Base-by-base conservation (phyloP, 2,888 invertebrate genomes). In the Andrena minutula region DNA sequence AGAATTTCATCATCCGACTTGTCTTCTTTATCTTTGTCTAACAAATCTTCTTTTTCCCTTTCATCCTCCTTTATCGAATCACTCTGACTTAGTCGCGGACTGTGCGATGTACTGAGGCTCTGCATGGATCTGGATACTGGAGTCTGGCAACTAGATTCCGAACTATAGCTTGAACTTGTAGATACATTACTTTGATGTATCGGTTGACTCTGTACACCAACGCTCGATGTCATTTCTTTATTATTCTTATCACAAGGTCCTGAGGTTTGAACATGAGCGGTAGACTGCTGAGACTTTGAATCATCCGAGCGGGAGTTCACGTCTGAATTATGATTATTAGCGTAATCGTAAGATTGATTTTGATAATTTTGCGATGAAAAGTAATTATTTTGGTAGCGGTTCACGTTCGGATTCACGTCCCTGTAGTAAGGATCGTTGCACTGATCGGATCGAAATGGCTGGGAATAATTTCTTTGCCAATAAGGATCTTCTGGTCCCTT, bases 11-110 rank as follows among this genome's bases (percentile, higher is more conserved):
- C 94, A 28, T 94, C 94, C 1, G 93, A 92, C 70, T 94, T 93
- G 56, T 95, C 95, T 81, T 95, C 95, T 87, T 95, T 95, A 71
- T 95, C 95, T 51, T 95, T 95, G 0, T 95, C 95, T 76, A 95
- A 93, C 0, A 94, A 94, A n/a, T 95, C 94, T 2, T 95, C 95
- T 53, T 95, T 95, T 1, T 94, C 91, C 61, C 88, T 89, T 4
- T 92, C 93, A 53, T 94, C 94, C 76, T 95, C 95, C 90, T 96
- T 94, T 4, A 82, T 94, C 80, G 94, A 93, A 85, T 95, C 95
- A 12, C 16, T 74, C 56, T 87, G 89, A 69, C 70, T 85, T 64
- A 87, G 56, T 61, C 87, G 83, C n/a, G 87, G 87, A 66, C 86
- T 88, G n/a, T 88, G 86, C 20, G 85, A 82, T 1, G 85, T 47